phyloP scores from a whole-genome alignment of 2,113 vertebrate species.

The Chaetura pelagica region DNA sequence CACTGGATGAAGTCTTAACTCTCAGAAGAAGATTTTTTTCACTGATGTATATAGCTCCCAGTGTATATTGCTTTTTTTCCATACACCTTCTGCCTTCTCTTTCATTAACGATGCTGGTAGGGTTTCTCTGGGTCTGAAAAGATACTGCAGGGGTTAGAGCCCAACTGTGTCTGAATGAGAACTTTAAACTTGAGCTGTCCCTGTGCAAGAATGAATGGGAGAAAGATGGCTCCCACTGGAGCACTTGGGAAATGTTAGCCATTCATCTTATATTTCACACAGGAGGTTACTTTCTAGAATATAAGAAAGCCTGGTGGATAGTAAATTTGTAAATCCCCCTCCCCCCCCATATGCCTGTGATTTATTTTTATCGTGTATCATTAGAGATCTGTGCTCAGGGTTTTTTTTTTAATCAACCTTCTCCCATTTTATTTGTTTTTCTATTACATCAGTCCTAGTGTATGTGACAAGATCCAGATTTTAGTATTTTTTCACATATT shows the following conservation, averaged over 20 bases:
- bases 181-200: conserved; percentile 44
- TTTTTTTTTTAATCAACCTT: conserved; percentile 7
- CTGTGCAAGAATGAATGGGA: conserved; percentile 36
- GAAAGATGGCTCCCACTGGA: conserved; percentile 45
- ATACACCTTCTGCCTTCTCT: neutral
- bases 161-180: conserved; percentile 19
- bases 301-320: conserved; percentile 38
- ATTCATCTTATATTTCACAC: conserved; percentile 53
- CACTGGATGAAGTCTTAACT: neutral
- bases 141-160: neutral
- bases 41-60: neutral
- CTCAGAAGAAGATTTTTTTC: neutral
- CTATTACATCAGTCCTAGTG: neutral
- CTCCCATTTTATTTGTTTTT: conserved; percentile 15
- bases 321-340: conserved; percentile 41
- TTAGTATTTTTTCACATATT: neutral
- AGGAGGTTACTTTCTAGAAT: conserved; percentile 37
- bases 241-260: conserved; percentile 35
- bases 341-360: neutral
- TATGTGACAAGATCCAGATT: neutral
- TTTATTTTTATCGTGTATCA: neutral
- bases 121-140: conserved; percentile 33
- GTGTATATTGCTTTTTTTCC: conserved; percentile 28
- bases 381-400: neutral
- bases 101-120: neutral